Evolutionary conservation across 2,113 vertebrate species (phyloP).

Genomic region (Neolamprologus kungweensis): DNA sequence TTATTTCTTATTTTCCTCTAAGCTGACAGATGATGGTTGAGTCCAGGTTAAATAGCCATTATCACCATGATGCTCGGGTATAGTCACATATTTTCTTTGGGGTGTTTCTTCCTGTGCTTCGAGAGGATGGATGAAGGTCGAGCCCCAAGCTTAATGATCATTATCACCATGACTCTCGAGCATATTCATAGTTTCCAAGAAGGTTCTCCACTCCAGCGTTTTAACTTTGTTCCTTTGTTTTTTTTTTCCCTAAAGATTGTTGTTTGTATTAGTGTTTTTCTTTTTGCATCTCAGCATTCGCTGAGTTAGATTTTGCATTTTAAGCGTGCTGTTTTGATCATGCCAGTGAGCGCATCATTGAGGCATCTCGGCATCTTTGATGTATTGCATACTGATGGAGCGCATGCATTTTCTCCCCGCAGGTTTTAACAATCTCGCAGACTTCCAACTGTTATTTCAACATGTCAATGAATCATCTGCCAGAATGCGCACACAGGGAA

Average conservation of each 20-base stretch:
- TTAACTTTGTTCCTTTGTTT: neutral
- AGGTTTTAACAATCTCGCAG: slow-evolving; percentile 50
- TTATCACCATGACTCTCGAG: neutral
- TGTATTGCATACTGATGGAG: slow-evolving; percentile 49
- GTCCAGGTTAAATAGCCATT: neutral
- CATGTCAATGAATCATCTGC: slow-evolving; percentile 52
- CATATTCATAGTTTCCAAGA: slow-evolving; percentile 26
- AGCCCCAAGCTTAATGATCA: neutral
- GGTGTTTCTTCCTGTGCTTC: neutral
- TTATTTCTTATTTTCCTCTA: neutral
- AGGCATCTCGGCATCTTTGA: slow-evolving; percentile 57
- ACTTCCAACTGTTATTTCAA: slow-evolving; percentile 51
- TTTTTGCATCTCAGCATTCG: neutral
- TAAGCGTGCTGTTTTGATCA: slow-evolving; percentile 60
- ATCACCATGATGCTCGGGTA: neutral
- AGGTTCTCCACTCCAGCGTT: neutral
- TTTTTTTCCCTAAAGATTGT: neutral
- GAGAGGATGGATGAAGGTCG: neutral
- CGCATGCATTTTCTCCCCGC: slow-evolving; percentile 16
- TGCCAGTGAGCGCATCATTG: slow-evolving; percentile 40
- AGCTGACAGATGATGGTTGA: slow-evolving; percentile 1
- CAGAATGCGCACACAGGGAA: slow-evolving; percentile 28
- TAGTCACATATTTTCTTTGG: slow-evolving; percentile 11
- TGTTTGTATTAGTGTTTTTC: slow-evolving; percentile 32
- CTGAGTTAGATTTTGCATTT: slow-evolving; percentile 34